phyloP scores from a whole-genome alignment of 2,888 invertebrate genomes.

The Caenorhabditis sp. region DNA sequence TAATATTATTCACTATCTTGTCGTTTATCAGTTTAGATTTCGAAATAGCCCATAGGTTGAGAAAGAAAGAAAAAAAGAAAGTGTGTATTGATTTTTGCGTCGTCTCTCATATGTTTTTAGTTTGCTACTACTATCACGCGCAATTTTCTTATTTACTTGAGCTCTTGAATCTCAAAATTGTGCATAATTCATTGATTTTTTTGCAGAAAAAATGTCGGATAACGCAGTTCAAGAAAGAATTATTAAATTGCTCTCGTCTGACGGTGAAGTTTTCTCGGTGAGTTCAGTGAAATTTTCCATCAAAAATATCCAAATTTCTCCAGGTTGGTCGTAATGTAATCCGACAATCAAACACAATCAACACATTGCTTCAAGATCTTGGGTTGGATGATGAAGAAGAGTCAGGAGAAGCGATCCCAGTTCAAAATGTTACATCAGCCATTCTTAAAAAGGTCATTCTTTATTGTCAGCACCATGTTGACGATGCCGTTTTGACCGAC shows the following conservation, averaged over 20 bases:
- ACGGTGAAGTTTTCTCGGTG: constrained; percentile 50
- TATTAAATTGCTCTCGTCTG: constrained; percentile 52
- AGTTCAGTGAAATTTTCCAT: constrained; percentile 13
- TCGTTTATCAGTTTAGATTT: too few relatives aligned
- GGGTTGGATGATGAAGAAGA: constrained; percentile 73
- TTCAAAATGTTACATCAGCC: constrained; percentile 95
- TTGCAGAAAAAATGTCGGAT: background rate
- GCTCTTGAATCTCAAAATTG: background rate
- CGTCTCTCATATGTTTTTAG: too few relatives aligned
- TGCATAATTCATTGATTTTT: background rate
- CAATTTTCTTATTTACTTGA: background rate
- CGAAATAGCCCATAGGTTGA: too few relatives aligned
- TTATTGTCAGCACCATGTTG: constrained; percentile 76
- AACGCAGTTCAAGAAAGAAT: constrained; percentile 1
- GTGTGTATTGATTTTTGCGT: too few relatives aligned
- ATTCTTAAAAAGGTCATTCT: constrained; percentile 83
- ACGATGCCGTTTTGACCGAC: constrained; percentile 84
- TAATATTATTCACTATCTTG: too few relatives aligned
- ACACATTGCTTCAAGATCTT: constrained; percentile 83
- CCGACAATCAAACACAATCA: constrained; percentile 95
- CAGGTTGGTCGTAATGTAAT: constrained; percentile 96
- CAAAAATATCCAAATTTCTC: constrained; percentile 88
- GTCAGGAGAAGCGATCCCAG: constrained; percentile 87
- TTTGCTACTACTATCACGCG: background rate
- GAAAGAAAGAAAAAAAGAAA: too few relatives aligned